Conservation (phyloP, 2,797 vertebrate species). For the Alectoris magna region DNA sequence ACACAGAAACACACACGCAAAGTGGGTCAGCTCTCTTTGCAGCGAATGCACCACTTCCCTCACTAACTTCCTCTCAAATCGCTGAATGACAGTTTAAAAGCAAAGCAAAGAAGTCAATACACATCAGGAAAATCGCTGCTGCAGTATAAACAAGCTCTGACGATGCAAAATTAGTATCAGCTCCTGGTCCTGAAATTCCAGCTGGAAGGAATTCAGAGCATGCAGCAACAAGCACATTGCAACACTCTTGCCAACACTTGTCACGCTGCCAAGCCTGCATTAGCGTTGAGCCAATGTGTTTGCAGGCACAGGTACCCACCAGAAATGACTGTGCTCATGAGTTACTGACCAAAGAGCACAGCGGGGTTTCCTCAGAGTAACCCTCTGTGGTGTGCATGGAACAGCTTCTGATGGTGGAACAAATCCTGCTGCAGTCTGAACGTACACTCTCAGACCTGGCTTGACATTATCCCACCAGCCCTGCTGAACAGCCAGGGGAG, state of each 20-base stretch:
- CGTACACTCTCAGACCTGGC: background rate
- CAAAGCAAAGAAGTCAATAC: background rate
- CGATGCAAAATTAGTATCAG: conserved; percentile 17
- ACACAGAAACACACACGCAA: background rate
- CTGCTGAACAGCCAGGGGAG: fast-evolving
- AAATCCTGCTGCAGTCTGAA: background rate
- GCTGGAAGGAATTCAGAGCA: conserved; percentile 25
- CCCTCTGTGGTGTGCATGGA: fast-evolving
- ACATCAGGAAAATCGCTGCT: background rate
- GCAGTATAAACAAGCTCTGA: conserved; percentile 11
- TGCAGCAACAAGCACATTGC: background rate
- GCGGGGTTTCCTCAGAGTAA: background rate
- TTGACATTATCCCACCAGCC: fast-evolving
- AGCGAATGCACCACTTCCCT: background rate
- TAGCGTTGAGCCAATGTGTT: fast-evolving
- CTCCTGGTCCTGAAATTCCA: conserved; percentile 19
- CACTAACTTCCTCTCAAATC: background rate
- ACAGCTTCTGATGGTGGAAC: background rate
- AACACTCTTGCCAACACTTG: background rate
- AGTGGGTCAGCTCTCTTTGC: background rate
- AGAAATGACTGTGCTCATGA: background rate
- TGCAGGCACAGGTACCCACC: background rate
- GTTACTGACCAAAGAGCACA: background rate
- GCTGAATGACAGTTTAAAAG: background rate
- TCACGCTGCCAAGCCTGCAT: fast-evolving